Conservation (phyloP, 2,113 vertebrate species). For the Nannospalax galili region DNA sequence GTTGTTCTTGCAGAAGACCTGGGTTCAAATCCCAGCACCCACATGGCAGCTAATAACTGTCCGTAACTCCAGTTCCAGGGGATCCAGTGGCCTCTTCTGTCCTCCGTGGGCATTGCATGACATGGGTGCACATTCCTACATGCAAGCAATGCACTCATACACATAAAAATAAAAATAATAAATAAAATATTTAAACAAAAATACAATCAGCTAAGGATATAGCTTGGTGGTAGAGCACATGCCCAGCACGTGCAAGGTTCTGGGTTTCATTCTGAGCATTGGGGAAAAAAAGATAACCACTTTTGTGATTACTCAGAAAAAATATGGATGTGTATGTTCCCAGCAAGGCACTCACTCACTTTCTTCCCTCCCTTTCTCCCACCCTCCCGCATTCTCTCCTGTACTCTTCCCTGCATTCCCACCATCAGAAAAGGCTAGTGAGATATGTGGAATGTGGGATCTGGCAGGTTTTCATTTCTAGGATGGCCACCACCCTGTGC, state of each 20-base stretch:
- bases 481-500: not conserved
- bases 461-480: not conserved
- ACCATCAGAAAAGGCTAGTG: not conserved
- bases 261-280: not conserved
- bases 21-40: no score
- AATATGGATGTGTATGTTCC: not conserved
- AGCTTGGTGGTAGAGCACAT: not conserved
- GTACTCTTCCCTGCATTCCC: not conserved
- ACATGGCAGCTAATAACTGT: no score
- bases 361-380: no score
- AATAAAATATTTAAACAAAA: no score
- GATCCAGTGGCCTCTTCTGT: no score
- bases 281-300: not conserved
- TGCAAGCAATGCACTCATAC: no score
- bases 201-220: not conserved
- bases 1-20: no score
- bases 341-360: not conserved
- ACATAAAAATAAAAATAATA: no score
- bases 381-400: conserved; percentile 81
- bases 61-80: no score
- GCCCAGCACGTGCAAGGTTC: not conserved
- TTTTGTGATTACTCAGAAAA: conserved; percentile 14
- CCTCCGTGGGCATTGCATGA: no score
- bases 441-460: no score
- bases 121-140: no score